These are phyloP conservation scores for Cephus runcator DNA, from an alignment of 2,888 invertebrate species.

Conservation along the genomic window DNA sequence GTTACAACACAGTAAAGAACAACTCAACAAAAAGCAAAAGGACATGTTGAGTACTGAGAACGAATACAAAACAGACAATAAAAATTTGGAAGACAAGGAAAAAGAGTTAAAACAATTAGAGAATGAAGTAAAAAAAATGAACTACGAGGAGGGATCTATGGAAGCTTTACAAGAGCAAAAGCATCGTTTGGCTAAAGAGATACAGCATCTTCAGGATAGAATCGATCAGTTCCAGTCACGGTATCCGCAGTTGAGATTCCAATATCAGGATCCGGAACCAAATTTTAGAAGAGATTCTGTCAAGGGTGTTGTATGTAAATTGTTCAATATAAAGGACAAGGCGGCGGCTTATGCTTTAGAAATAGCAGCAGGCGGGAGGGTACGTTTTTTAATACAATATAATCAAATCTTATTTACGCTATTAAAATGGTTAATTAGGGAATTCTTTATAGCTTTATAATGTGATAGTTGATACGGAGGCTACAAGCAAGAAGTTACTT, in stretches of 20 bases:
- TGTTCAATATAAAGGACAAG: slow-evolving; percentile 80
- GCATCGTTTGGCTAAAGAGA: slow-evolving; percentile 68
- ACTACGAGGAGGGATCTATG: slow-evolving; percentile 73
- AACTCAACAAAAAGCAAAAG: slow-evolving; percentile 74
- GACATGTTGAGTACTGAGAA: slow-evolving; percentile 76
- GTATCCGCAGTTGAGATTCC: slow-evolving; percentile 73
- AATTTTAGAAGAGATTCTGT: slow-evolving; percentile 77
- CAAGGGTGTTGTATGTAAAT: slow-evolving; percentile 82
- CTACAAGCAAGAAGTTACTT: slow-evolving; percentile 85
- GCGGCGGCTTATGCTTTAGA: slow-evolving; percentile 83
- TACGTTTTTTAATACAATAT: slow-evolving; percentile 61
- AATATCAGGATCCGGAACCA: slow-evolving; percentile 81
- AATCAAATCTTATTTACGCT: neutral
- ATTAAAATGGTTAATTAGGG: slow-evolving; percentile 19
- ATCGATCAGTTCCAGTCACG: slow-evolving; percentile 71
- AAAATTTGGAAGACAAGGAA: slow-evolving; percentile 69
- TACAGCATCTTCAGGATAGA: slow-evolving; percentile 69
- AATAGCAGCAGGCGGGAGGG: slow-evolving; percentile 85
- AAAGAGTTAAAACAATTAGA: slow-evolving; percentile 70
- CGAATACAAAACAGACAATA: slow-evolving; percentile 75
- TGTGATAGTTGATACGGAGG: slow-evolving; percentile 89
- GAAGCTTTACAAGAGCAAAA: slow-evolving; percentile 68
- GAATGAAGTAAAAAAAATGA: slow-evolving; percentile 68
- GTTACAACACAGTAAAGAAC: slow-evolving; percentile 71
- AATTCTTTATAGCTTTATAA: slow-evolving; percentile 79